Evolutionary conservation across 2,888 invertebrate species (phyloP).

Genomic region (Frankliniella intonsa): DNA sequence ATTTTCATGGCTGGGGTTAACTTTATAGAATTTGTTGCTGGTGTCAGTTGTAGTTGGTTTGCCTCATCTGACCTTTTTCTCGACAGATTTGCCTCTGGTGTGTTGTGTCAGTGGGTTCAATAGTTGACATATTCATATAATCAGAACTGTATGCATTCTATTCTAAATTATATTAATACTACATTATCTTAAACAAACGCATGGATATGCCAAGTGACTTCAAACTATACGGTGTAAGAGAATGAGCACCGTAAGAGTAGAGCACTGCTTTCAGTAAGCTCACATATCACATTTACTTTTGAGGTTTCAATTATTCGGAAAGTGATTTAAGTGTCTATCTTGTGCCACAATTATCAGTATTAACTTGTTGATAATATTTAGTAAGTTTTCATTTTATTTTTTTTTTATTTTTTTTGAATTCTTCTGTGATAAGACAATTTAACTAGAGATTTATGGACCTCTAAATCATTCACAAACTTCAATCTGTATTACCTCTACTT

Average conservation of each 20-base stretch:
- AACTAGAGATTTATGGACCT: neutral
- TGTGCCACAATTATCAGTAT: neutral
- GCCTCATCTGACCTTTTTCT: too few species aligned
- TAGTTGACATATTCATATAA: too few species aligned
- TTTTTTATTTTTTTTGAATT: neutral
- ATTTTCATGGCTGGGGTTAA: neutral
- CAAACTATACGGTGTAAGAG: neutral
- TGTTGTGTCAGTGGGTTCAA: too few species aligned
- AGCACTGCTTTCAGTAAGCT: neutral
- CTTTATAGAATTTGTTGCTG: neutral
- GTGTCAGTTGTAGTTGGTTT: neutral
- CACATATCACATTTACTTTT: neutral
- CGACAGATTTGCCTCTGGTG: too few species aligned
- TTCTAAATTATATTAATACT: too few species aligned
- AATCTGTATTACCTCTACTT: neutral
- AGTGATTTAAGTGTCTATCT: neutral
- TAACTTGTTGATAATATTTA: neutral
- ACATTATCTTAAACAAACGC: too few species aligned
- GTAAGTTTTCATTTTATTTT: neutral
- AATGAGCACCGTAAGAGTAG: neutral
- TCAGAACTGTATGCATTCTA: too few species aligned
- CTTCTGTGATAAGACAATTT: slow-evolving; percentile 6
- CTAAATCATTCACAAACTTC: neutral
- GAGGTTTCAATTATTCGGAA: neutral
- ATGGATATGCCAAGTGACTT: neutral